These are phyloP conservation scores for Myotis davidii DNA, from an alignment of 2,113 vertebrate species.

Conservation along the genomic window DNA sequence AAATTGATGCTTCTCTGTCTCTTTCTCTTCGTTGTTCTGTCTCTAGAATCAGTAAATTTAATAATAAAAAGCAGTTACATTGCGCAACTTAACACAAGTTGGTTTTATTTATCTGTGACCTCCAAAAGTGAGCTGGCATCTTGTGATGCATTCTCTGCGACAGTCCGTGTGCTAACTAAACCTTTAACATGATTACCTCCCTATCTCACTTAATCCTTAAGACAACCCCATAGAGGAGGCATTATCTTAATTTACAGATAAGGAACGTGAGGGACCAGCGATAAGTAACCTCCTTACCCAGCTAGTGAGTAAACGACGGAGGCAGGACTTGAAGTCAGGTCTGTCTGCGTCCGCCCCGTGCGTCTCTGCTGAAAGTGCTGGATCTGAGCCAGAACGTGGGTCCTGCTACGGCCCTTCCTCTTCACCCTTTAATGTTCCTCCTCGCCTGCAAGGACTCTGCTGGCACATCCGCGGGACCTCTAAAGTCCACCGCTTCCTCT, in stretches of 20 bases:
- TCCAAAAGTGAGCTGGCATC: not conserved
- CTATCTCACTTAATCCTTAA: not conserved
- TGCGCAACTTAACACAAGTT: not conserved
- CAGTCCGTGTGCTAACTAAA: not conserved
- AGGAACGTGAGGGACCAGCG: not conserved
- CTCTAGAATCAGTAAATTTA: too few species aligned
- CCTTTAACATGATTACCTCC: not conserved
- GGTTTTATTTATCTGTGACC: not conserved
- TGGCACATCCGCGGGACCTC: not conserved
- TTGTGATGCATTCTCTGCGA: not conserved
- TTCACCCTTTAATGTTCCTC: not conserved
- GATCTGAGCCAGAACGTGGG: not conserved
- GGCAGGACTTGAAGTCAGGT: not conserved
- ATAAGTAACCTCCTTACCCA: not conserved
- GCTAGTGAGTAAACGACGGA: not conserved
- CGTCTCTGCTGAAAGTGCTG: not conserved
- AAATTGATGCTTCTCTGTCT: too few species aligned
- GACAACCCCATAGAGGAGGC: not conserved
- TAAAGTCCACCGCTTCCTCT: not conserved
- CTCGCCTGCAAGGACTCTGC: not conserved
- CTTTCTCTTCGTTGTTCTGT: too few species aligned
- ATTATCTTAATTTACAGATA: not conserved
- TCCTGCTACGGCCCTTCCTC: not conserved
- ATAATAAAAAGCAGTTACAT: not conserved
- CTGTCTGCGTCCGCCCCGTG: not conserved